phyloP scores from a whole-genome alignment of 2,113 vertebrate genomes.

The Labeo catla region DNA sequence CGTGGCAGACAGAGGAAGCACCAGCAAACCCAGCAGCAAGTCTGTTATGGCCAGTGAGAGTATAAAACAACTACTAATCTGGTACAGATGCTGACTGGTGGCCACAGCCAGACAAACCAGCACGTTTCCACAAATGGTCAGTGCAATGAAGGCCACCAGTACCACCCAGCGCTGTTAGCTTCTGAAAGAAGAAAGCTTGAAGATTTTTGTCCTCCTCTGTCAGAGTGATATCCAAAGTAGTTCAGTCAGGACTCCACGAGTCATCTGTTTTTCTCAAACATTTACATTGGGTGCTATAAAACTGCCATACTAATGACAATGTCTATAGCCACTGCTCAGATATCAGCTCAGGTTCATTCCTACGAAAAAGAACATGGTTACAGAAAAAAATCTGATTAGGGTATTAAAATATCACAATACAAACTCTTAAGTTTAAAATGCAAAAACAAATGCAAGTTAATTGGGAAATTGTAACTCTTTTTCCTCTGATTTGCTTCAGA shows the following conservation, averaged over 20 bases:
- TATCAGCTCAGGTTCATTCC: background rate
- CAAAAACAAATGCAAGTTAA: background rate
- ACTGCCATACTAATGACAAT: background rate
- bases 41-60: conserved; percentile 92
- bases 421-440: background rate
- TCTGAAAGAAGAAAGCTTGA: background rate
- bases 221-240: background rate
- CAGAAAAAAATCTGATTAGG: too few relatives aligned
- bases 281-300: background rate
- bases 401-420: too few relatives aligned
- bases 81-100: conserved; percentile 83
- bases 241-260: background rate
- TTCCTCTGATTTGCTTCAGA: background rate
- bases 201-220: background rate
- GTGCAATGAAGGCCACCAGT: conserved; percentile 78
- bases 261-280: background rate
- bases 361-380: background rate
- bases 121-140: conserved; percentile 86
- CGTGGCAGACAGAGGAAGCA: conserved; percentile 87
- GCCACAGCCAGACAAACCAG: conserved; percentile 89
- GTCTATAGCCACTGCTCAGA: too few relatives aligned
- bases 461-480: background rate
- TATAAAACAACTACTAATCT: conserved; percentile 87
- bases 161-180: conserved; percentile 64
- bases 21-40: conserved; percentile 88